Percentiles rank a stretch among this genome's conserved stretches.
Conservation (phyloP, 2,113 vertebrate genomes). For the Megaptera novaeangliae region DNA sequence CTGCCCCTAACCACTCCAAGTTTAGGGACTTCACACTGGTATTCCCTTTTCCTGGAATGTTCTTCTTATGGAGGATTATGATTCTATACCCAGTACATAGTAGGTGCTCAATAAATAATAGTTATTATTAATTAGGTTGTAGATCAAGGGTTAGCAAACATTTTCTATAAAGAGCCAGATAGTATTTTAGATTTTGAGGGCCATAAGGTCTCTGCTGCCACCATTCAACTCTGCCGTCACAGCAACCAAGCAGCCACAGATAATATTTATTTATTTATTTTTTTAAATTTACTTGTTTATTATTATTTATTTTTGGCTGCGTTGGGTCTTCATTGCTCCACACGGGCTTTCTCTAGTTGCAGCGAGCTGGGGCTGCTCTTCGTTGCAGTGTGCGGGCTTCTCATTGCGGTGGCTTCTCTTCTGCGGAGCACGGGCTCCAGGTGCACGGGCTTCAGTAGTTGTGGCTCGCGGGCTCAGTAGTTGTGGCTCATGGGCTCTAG, state of each 20-base stretch:
- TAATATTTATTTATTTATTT: background rate
- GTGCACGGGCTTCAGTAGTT: too few relatives aligned
- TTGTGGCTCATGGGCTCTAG: too few relatives aligned
- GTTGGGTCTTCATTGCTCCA: too few relatives aligned
- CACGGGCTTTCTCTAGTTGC: too few relatives aligned
- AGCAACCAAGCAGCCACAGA: background rate
- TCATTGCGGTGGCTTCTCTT: too few relatives aligned
- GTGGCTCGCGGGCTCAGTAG: too few relatives aligned
- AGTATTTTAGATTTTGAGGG: background rate
- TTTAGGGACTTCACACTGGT: background rate
- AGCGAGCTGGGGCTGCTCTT: too few relatives aligned
- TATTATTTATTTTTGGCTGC: too few relatives aligned
- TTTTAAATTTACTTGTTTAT: too few relatives aligned
- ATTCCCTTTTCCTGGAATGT: background rate
- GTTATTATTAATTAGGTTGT: background rate
- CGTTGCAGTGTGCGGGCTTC: fast-evolving
- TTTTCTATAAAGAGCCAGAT: background rate
- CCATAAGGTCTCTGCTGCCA: background rate
- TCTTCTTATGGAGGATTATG: background rate
- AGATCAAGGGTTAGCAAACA: background rate
- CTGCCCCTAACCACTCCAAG: background rate
- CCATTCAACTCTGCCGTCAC: background rate
- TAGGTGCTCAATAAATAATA: background rate
- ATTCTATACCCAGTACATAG: background rate
- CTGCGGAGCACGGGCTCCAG: too few relatives aligned